These are phyloP conservation scores for Alsophila aescularia DNA, from an alignment of 2,888 invertebrate genomes.

Conservation along the genomic window DNA sequence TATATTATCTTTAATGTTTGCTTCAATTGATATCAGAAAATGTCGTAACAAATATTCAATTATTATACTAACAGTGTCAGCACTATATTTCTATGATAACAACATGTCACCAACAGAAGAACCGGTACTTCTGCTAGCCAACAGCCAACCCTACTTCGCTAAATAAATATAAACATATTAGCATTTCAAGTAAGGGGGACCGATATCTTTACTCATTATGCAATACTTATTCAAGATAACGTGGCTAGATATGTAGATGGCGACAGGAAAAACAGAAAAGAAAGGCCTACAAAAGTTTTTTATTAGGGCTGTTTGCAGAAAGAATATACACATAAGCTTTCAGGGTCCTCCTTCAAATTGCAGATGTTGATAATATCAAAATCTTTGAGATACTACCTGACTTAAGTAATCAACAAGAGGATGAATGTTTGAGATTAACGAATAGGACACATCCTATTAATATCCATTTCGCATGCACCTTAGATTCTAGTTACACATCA, in stretches of 20 bases:
- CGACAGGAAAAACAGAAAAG: slow-evolving; percentile 26
- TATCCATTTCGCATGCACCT: too few species aligned
- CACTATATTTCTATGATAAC: slow-evolving; percentile 8
- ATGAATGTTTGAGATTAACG: not conserved
- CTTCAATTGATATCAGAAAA: not conserved
- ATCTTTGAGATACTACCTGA: too few species aligned
- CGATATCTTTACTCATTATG: slow-evolving; percentile 20
- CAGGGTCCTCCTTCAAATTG: not conserved
- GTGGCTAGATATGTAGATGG: slow-evolving; percentile 27
- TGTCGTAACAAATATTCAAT: not conserved
- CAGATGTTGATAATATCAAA: not conserved
- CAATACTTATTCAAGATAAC: slow-evolving; percentile 23
- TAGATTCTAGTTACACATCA: too few species aligned
- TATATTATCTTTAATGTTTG: not conserved
- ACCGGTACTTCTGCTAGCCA: slow-evolving; percentile 1
- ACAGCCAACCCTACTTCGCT: slow-evolving; percentile 7
- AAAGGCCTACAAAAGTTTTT: not conserved
- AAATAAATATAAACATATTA: slow-evolving; percentile 27
- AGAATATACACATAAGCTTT: not conserved
- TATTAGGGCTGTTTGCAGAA: not conserved
- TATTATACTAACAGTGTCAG: not conserved
- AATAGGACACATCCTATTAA: not conserved
- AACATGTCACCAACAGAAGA: slow-evolving; percentile 24
- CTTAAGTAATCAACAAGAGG: not conserved
- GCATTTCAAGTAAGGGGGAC: slow-evolving; percentile 25